A percentile compares a stretch with the other conserved stretches of the same genome.
Conservation (phyloP, 2,888 invertebrate species). For the Poecilus cupreus region DNA sequence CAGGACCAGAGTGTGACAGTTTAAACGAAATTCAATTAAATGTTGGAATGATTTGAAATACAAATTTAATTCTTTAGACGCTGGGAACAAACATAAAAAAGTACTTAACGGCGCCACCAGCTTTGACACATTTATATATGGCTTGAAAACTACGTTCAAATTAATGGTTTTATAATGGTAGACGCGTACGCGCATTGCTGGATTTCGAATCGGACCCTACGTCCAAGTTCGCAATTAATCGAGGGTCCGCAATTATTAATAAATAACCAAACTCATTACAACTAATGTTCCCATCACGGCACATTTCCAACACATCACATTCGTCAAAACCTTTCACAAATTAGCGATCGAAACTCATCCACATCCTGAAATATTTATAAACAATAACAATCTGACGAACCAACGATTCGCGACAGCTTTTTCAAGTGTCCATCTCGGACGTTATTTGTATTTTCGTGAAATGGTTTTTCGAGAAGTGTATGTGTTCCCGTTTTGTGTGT, state of each 20-base stretch:
- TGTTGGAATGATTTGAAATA: not conserved
- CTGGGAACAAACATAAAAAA: conserved; percentile 1
- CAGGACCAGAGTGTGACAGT: not conserved
- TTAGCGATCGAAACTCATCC: not conserved
- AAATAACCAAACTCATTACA: conserved; percentile 26
- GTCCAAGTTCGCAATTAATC: conserved; percentile 39
- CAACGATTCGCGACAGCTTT: not conserved
- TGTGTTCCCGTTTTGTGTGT: not conserved
- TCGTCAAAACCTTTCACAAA: conserved; percentile 16
- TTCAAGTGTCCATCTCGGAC: too few relatives aligned
- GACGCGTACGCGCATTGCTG: not conserved
- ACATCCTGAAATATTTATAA: conserved; percentile 21
- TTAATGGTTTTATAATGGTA: conserved; percentile 37
- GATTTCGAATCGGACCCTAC: conserved; percentile 22
- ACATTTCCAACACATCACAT: conserved; percentile 2
- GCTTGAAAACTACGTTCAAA: conserved; percentile 8
- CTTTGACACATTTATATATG: conserved; percentile 1
- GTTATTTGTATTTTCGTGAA: not conserved
- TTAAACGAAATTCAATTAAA: conserved; percentile 13
- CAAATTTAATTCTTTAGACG: not conserved
- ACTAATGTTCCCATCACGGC: not conserved
- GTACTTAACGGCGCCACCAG: not conserved
- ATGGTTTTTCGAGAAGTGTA: too few relatives aligned
- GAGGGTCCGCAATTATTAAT: conserved; percentile 40
- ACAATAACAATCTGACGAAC: not conserved